Percentiles rank a stretch among this genome's conserved stretches.
Evolutionary conservation across 2,113 vertebrate genomes (phyloP).

Genomic region (Rostratula benghalensis): DNA sequence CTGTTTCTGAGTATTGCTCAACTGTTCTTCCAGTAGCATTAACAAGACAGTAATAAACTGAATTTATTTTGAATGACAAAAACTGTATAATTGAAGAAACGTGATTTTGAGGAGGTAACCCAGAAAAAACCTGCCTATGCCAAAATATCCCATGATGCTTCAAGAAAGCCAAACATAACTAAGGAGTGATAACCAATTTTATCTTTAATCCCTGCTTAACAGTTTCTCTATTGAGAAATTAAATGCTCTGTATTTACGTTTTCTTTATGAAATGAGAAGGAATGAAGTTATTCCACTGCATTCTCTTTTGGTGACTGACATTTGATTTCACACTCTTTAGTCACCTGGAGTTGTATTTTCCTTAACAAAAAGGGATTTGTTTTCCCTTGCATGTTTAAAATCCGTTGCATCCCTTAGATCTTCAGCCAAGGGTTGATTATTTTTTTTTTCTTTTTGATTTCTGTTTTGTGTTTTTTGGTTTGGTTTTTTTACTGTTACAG

Average conservation of each 20-base stretch:
- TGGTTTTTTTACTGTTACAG: neutral
- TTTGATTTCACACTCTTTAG: slow-evolving; percentile 56
- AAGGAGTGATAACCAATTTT: slow-evolving; percentile 46
- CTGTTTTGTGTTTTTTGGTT: neutral
- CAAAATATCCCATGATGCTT: neutral
- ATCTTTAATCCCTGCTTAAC: slow-evolving; percentile 58
- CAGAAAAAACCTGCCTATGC: neutral
- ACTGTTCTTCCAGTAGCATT: neutral
- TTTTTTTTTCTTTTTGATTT: neutral
- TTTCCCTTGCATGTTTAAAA: slow-evolving; percentile 32
- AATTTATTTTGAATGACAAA: neutral
- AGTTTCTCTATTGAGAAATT: slow-evolving; percentile 53
- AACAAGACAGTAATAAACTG: neutral
- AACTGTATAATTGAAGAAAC: neutral
- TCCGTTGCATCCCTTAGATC: neutral
- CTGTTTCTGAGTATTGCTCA: neutral
- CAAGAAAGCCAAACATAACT: neutral
- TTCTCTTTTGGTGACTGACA: slow-evolving; percentile 62
- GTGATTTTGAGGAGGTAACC: neutral
- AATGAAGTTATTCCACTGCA: slow-evolving; percentile 50
- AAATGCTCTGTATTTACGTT: slow-evolving; percentile 45
- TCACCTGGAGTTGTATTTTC: slow-evolving; percentile 27
- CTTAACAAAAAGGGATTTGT: slow-evolving; percentile 13
- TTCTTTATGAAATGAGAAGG: slow-evolving; percentile 44
- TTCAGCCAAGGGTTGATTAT: neutral